Evolutionary conservation across 2,113 vertebrate species (phyloP), one percentile per base, ranked within the genome.

Genomic region (Laticauda colubrina): DNA sequence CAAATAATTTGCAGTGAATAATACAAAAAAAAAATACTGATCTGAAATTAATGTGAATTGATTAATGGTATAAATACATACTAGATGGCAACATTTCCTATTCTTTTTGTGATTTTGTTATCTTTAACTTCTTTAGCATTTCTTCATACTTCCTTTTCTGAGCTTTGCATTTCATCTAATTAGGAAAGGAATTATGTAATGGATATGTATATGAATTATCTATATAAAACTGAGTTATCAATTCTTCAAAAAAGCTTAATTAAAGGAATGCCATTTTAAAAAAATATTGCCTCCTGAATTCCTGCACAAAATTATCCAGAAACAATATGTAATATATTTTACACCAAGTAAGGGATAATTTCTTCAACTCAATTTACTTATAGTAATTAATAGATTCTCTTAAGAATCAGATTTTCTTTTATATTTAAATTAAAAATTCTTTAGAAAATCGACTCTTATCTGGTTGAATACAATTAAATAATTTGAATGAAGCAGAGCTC

Each of bases 361-460:
- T 85, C 91, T 93, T 64, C 26, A 90, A 89, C 23, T 90, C 92
- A 95, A 95, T 93, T 93, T 94, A 57, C 95, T 95, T 93, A 93
- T 90, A 92, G 75, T 93, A 94, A 96, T 93, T 87, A 95, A 96
- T 90, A 24, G 26, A 90, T 94, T 94, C 55, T 91, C 91, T 0
- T 2, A 91, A 95, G 93, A 94, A 57, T 54, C 15, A 91, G 92
- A 57, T 45, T 93, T 85, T 90, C 53, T 61, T 88, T 95, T 94
- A 94, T 90, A 87, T 94, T 95, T 95, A 59, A 26, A 87, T 20
- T 95, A 95, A 97, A 95, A 96, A 91, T 93, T 88, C 59, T 96
- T 95, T 89, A 24, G 39, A 55, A 4, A 34, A 61, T 87, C 29
- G n/a, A n/a, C 15, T 7, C 12, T 4, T 54, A 39, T 81, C 15